Base-by-base conservation (phyloP, 1,140 invertebrate species). In the Ptiloglossa arizonensis region DNA sequence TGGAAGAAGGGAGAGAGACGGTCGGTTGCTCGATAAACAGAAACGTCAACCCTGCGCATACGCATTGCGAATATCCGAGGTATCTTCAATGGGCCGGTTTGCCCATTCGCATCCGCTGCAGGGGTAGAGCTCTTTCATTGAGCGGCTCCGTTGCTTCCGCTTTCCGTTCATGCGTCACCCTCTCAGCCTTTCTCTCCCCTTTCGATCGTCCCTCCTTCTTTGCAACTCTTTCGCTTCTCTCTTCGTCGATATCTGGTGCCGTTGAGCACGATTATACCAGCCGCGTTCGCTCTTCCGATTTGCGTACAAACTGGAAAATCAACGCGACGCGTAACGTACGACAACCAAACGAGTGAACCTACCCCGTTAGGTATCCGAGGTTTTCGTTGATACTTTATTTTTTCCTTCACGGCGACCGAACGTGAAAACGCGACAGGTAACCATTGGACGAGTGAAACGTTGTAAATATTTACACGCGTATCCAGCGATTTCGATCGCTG, bases 101-200 rank as follows among this genome's bases (percentile, higher is more conserved):
- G 79, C 79, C 82, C 81, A 84, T 86, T 87, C 87, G 83, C 82
- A 87, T 87, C 83, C 86, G 86, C 73, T 85, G 81, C 82, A 79
- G 80, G 79, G 79, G 73, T 76, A 68, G 79, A 81, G 81, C 76
- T 81, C 63, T 83, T 88, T 79, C 87, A 89, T 88, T 87, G 83
- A 87, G 83, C 77, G 85, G 72, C 81, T 85, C 67, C 82, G 67
- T 74, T 77, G 71, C 74, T 81, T 85, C 85, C 83, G 72, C 79
- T 87, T 88, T 85, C 77, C 87, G 81, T 86, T 85, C 83, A 82
- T 75, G 52, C 66, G 29, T 81, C 46, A 76, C 74, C 71, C 60
- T 77, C 64, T 29, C 29, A 52, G 22, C 50, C 38, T 35, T 46
- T 57, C 41, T 76, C 32, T 5, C 29, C 24, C 32, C 27, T 1